Base-by-base conservation (phyloP, 2,113 vertebrate genomes). In the Nematolebias whitei region DNA sequence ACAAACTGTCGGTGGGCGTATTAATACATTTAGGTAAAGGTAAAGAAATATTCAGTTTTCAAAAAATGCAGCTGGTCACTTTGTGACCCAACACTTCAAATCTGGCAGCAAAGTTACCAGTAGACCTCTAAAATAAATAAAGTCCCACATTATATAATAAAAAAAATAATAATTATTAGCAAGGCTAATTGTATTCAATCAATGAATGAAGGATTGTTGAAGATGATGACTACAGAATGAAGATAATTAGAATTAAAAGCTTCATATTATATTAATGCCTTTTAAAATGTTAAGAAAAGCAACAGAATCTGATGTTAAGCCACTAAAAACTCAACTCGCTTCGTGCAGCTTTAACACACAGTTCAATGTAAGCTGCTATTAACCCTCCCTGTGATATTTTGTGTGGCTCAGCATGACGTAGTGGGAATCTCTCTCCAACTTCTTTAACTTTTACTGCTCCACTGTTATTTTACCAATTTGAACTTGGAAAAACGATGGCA, bases 351-450 rank as follows among this genome's bases (percentile, higher is more conserved):
- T 83, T 61, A 67, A 26, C 59, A 70, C 32, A 9, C 16, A 58
- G 32, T 29, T 68, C 26, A 50, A 59, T 41, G 49, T 54, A 60
- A 51, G 14, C 22, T 79, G 68, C 70, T 79, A 51, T 78, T 32
- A 69, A 43, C 39, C 7, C 40, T 58, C 57, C 22, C 44, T 66
- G 59, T 56, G 65, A 78, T 71, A 67, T 57, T 54, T 49, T 35
- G 47, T 59, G 55, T 66, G 65, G 82, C 53, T 77, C 79, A 74
- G 59, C 62, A 56, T 83, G 82, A 83, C 65, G 79, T 70, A 72
- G 70, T 68, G 60, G 73, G 61, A 75, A 44, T 63, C 38, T 56
- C 50, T 59, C 19, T 47, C 5, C 57, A 22, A 55, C 14, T 35
- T 9, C 32, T 35, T 35, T 35, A 26, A 63, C 40, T 78, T 83